Base-by-base conservation (phyloP, 2,888 invertebrate species). In the Gisinianus flammeolus region DNA sequence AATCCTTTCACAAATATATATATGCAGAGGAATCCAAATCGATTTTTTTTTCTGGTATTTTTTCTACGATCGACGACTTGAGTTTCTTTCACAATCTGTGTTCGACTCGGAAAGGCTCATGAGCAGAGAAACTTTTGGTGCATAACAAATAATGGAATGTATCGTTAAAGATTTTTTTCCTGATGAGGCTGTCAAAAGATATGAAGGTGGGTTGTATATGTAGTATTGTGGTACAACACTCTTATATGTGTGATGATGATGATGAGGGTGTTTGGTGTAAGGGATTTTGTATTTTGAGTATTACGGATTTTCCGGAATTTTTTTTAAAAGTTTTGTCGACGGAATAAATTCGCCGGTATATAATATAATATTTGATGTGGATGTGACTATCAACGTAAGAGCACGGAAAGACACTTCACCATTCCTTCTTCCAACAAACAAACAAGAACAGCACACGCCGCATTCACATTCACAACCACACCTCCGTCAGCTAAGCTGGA, bases 381-480 rank as follows among this genome's bases (percentile, higher is more conserved):
- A 44, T 44, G 19, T 19, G 44, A 44, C 19, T 2, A 19, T 2
- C 8, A 58, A 58, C n/a, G 58, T 58, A 58, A 58, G 58, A 58
- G 58, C 58, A 58, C 58, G 58, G 22, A 58, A 58, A 58, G 58
- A 58, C 58, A 58, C 58, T 58, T 58, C 58, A 58, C 58, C 19
- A 58, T 58, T 58, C 24, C 58, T 24, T 58, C 22, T 58, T 24
- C 58, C 58, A 24, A 58, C n/a, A 58, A 58, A 58, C 58, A 3
- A 58, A 58, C 44, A 12, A 58, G 24, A 58, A n/a, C n/a, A 58
- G n/a, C 58, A 58, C 16, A 24, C 58, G 22, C 22, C 22, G 22
- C 22, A 24, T 24, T 24, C 58, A 58, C 58, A 58, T 22, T 58
- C 19, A n/a, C 22, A 58, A 24, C 16, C 44, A 10, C 16, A 6